Conservation (phyloP, 2,888 invertebrate genomes). For the Agrenia bidenticulata region DNA sequence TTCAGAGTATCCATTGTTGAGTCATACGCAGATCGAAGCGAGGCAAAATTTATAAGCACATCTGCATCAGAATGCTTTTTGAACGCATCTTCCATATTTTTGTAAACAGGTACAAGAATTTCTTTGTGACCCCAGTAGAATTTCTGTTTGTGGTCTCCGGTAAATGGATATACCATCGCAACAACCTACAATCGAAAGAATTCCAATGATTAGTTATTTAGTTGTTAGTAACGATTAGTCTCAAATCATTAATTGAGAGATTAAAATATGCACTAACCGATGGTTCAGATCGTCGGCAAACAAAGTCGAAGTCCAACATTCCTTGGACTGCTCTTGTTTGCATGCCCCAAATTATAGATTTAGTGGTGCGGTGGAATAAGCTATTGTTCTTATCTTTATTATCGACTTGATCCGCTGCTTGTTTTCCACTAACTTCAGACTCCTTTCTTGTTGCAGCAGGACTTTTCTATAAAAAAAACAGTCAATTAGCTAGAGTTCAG, state of each 20-base stretch:
- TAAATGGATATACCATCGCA: conserved; percentile 97
- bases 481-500: background rate
- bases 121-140: conserved; percentile 99
- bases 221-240: conserved; percentile 1
- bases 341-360: conserved; percentile 98
- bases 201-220: conserved; percentile 7
- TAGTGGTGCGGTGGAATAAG: conserved; percentile 78
- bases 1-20: conserved; percentile 92
- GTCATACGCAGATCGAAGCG: conserved; percentile 94
- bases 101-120: conserved; percentile 88
- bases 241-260: too few relatives aligned
- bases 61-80: conserved; percentile 91
- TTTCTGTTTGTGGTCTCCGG: conserved; percentile 98
- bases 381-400: conserved; percentile 53
- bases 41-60: conserved; percentile 96
- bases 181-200: conserved; percentile 61
- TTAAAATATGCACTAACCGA: conserved; percentile 66
- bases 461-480: conserved; percentile 41
- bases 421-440: conserved; percentile 38
- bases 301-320: conserved; percentile 95
- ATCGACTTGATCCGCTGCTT: conserved; percentile 53
- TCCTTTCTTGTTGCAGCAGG: conserved; percentile 47
- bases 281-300: conserved; percentile 83
- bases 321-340: conserved; percentile 92
- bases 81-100: conserved; percentile 96